Conservation (phyloP, 2,888 invertebrate genomes). For the Morinoia aosen region DNA sequence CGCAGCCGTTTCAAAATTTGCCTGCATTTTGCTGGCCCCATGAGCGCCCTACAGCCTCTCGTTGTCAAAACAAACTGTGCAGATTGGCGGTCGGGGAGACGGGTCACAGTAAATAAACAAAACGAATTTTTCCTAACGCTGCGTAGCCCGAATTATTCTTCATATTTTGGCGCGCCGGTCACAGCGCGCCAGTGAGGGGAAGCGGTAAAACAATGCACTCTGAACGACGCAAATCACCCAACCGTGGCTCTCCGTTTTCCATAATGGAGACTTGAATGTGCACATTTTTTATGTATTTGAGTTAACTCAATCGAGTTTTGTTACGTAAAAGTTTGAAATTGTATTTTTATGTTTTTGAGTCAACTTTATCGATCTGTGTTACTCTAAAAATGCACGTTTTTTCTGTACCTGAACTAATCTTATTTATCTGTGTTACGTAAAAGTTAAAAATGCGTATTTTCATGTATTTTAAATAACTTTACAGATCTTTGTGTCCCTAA, state of each 20-base stretch:
- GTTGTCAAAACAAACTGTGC: conserved; percentile 17
- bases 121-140: not conserved
- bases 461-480: not conserved
- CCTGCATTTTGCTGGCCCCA: not conserved
- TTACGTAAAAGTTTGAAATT: not conserved
- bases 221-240: not conserved
- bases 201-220: not conserved
- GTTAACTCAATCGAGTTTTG: not conserved
- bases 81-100: not conserved
- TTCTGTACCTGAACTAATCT: too few relatives aligned
- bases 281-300: not conserved
- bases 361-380: too few relatives aligned
- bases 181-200: not conserved
- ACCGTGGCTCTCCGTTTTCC: not conserved
- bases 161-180: not conserved
- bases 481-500: not conserved
- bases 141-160: not conserved
- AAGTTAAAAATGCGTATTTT: not conserved
- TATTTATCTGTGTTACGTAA: not conserved
- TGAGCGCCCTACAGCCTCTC: not conserved
- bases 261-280: not conserved
- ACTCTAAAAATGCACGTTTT: too few relatives aligned
- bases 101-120: not conserved
- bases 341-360: too few relatives aligned
- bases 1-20: not conserved